Base-by-base conservation (phyloP, 2,797 vertebrate genomes). In the Streptopelia turtur region DNA sequence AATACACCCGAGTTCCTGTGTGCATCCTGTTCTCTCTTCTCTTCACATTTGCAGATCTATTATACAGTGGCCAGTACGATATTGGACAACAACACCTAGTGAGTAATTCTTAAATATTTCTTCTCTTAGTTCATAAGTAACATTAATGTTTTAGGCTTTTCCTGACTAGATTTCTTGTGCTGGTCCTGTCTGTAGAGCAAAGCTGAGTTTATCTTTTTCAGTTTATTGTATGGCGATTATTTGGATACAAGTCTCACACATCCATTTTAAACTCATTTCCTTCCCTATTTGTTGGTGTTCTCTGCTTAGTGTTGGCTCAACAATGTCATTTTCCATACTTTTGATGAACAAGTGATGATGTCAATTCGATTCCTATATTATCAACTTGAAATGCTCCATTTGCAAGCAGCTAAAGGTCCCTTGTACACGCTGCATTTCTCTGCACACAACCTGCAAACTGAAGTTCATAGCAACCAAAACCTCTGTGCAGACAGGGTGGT, bases 31-130 rank as follows among this genome's bases (percentile, higher is more conserved):
- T 92, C 33, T 96, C 43, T 61, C 27, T 61, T 78, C 30, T 53
- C 18, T 90, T 95, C 85, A 3, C 66, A 12, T 86, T 94, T 96
- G 57, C 98, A 99, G 99, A 97, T 98, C 76, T 94, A 82, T 47
- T 94, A 98, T 31, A 10, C 68, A 23, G 95, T 98, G 22, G 41
- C 96, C 89, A 97, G 97, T 72, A 49, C 3, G 3, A 97, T 98
- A 59, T 0, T 5, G 49, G 97, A 97, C 16, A 63, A 86, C 76
- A 97, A 93, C 76, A 97, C 96, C 10, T 95, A 97, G 97, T 97
- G 74, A 98, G 97, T 97, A 93, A 53, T 17, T 75, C 30, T 49
- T 45, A 13, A 64, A 65, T 55, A 35, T 53, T 83, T 72, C 28
- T 77, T 78, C n/a, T 53, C 16, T 70, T 70, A 41, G 6, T 64